Percentiles rank a stretch among this genome's conserved stretches.
These are phyloP conservation scores for Cyphomyrus plagiostoma DNA, from an alignment of 2,113 vertebrate species.

Conservation along the genomic window DNA sequence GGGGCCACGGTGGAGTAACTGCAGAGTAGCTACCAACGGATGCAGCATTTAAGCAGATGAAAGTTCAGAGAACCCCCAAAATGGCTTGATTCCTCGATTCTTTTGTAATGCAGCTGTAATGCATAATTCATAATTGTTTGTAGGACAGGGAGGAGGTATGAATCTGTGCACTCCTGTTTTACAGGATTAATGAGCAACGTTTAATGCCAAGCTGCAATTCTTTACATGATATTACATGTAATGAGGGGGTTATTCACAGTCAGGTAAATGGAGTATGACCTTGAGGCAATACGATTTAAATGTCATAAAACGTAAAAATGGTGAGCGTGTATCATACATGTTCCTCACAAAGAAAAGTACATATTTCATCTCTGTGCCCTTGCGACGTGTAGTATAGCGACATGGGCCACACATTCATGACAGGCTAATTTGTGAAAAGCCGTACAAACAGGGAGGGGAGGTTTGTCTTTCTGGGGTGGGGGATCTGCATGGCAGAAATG, in stretches of 20 bases:
- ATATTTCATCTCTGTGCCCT: neutral
- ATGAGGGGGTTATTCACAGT: neutral
- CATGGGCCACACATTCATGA: neutral
- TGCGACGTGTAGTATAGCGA: neutral
- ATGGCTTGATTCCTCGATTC: neutral
- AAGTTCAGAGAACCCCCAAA: neutral
- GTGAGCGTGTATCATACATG: neutral
- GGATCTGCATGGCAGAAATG: neutral
- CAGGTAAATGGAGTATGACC: neutral
- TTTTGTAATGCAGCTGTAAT: neutral
- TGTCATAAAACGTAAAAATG: neutral
- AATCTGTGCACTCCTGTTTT: neutral
- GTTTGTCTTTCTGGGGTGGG: neutral
- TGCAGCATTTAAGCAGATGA: neutral
- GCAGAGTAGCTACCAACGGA: neutral
- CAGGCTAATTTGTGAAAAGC: neutral
- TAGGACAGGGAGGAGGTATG: neutral
- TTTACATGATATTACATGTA: neutral
- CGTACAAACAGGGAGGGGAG: neutral
- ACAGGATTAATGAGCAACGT: neutral
- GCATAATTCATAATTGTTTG: neutral
- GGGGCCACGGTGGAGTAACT: neutral
- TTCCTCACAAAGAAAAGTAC: neutral
- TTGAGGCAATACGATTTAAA: neutral
- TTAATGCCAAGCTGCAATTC: neutral